Evolutionary conservation across 2,113 vertebrate species (phyloP).

Genomic region (Urocynchramus pylzowi): DNA sequence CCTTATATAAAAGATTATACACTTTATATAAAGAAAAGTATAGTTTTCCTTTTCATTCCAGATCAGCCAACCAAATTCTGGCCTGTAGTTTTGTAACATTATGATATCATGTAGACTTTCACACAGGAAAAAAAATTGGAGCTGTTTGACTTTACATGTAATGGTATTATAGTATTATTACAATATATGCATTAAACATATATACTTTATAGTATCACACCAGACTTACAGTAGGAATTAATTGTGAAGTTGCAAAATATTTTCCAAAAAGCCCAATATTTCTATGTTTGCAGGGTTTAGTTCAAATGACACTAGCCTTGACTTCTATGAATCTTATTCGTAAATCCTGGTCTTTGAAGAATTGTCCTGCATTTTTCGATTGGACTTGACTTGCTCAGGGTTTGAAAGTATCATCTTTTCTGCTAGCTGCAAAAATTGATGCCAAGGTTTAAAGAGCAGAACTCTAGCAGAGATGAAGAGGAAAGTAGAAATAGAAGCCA

Average conservation of each 20-base stretch:
- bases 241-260: background rate
- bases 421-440: background rate
- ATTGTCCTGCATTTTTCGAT: background rate
- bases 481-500: background rate
- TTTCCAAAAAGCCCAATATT: background rate
- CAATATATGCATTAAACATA: background rate
- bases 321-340: background rate
- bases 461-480: background rate
- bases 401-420: background rate
- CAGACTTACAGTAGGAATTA: background rate
- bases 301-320: background rate
- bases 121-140: background rate
- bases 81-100: background rate
- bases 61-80: background rate
- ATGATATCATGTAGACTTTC: background rate
- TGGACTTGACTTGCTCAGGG: background rate
- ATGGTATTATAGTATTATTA: background rate
- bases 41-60: background rate
- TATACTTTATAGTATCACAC: background rate
- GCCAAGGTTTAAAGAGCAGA: background rate
- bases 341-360: background rate
- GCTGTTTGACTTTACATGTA: rapidly evolving
- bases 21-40: background rate
- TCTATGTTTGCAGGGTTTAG: background rate
- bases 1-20: background rate